Conservation (phyloP, 2,888 invertebrate genomes). For the Drosophila anomalata region DNA sequence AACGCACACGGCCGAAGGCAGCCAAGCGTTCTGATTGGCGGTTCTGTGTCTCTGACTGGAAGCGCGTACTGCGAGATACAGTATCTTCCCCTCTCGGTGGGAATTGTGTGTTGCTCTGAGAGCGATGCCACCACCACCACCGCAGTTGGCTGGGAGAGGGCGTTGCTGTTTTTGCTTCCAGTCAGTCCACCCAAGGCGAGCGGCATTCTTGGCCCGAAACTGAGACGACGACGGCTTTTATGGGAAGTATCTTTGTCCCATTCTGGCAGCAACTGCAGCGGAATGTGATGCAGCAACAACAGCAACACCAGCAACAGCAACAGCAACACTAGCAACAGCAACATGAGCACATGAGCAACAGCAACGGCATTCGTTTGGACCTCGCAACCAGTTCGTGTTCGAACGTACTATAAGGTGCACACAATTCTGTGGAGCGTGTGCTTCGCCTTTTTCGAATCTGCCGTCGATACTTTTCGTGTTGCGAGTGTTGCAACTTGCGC, state of each 20-base stretch:
- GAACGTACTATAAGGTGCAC: constrained; percentile 83
- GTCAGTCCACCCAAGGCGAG: constrained; percentile 36
- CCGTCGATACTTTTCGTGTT: constrained; percentile 39
- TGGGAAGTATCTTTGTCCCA: constrained; percentile 52
- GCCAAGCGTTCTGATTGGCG: constrained; percentile 58
- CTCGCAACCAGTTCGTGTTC: constrained; percentile 82
- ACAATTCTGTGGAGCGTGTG: constrained; percentile 75
- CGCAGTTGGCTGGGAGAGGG: constrained; percentile 7
- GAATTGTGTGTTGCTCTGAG: constrained; percentile 15
- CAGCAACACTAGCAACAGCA: constrained; percentile 17
- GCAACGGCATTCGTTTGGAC: constrained; percentile 51
- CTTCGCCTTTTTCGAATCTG: constrained; percentile 18
- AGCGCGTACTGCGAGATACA: constrained; percentile 24
- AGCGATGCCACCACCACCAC: constrained; percentile 16
- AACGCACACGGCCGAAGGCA: constrained; percentile 46
- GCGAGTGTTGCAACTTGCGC: constrained; percentile 26
- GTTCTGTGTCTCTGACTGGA: constrained; percentile 26
- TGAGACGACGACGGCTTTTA: not conserved
- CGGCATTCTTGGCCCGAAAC: constrained; percentile 50
- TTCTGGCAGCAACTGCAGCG: constrained; percentile 63
- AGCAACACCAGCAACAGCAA: constrained; percentile 25
- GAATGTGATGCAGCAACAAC: constrained; percentile 55
- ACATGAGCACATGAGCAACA: not conserved
- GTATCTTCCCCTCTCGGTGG: constrained; percentile 48
- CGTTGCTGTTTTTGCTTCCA: constrained; percentile 16